phyloP scores from a whole-genome alignment of 2,888 invertebrate species.

The Agapostemon virescens region DNA sequence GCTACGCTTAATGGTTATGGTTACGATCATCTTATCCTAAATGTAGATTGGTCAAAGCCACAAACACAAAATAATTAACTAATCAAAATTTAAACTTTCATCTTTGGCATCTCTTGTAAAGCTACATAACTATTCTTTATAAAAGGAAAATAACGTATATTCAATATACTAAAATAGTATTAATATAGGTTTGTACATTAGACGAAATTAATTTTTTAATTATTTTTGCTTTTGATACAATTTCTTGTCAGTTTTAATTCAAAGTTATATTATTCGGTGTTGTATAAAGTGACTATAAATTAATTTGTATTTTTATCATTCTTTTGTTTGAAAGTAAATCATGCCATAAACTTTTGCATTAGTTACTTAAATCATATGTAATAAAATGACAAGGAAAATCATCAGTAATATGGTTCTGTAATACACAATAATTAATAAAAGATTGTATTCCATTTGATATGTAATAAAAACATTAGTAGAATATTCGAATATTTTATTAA shows the following conservation, averaged over 20 bases:
- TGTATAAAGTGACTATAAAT: conserved; percentile 19
- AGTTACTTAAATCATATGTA: conserved; percentile 7
- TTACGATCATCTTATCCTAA: conserved; percentile 98
- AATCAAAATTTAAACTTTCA: conserved; percentile 11
- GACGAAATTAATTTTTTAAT: background rate
- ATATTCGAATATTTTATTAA: background rate
- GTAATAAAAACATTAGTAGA: background rate
- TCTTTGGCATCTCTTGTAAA: background rate
- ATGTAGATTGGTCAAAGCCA: conserved; percentile 99
- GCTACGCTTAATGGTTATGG: conserved; percentile 94
- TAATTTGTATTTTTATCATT: conserved; percentile 33
- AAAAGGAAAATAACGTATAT: background rate
- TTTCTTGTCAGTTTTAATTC: conserved; percentile 13
- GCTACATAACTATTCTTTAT: background rate
- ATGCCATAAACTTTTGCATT: background rate
- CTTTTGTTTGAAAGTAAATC: conserved; percentile 49
- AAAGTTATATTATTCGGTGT: conserved; percentile 13
- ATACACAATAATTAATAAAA: background rate
- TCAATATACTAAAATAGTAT: background rate
- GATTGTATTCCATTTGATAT: background rate
- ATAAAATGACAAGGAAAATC: background rate
- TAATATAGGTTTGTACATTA: conserved; percentile 11
- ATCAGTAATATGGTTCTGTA: background rate
- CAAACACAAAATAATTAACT: conserved; percentile 80
- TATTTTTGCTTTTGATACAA: conserved; percentile 19